Base-by-base conservation (phyloP, 2,113 vertebrate species). In the Chaenogobius annularis region DNA sequence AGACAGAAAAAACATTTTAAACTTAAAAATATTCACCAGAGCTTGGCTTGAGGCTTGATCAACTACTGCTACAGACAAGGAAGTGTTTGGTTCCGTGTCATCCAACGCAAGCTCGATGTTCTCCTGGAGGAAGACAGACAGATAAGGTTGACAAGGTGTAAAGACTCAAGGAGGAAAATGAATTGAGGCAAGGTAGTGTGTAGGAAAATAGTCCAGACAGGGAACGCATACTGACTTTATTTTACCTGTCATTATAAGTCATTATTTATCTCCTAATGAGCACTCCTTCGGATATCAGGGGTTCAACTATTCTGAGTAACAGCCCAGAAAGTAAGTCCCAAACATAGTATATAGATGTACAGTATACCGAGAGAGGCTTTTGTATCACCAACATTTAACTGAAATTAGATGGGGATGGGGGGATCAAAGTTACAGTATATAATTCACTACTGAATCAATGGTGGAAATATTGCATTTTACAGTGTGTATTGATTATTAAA, bases 21-120 rank as follows among this genome's bases (percentile, higher is more conserved):
- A 31, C 22, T 55, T 40, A 3, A 35, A 40, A 75, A 83, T 73
- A 40, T 94, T 93, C 93, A 99, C 98, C 94, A 99, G 92, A 0
- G 95, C 91, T 85, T 98, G 97, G 87, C 95, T 97, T 0, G 95
- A 97, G 5, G 96, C 87, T 83, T 99, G 95, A 88, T 99, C 98
- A 61, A 99, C 92, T 59, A 93, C 93, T 0, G 94, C 93, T 15
- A 99, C 87, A 3, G 97, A 96, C 67, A 92, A 93, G 22, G 93
- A 95, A 3, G 78, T 84, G 78, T 87, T 83, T 0, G 94, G 91
- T 81, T 98, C 97, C 13, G 94, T 82, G 69, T 97, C 96, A n/a
- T 98, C 93, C 73, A 99, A 91, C 2, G 92, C 80, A 1, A 99
- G 87, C 81, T 97, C 97, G 8, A 99, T 95, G 91, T 97, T 98